These are phyloP conservation scores for Platysternon megacephalum DNA, from an alignment of 2,113 vertebrate genomes.

Conservation along the genomic window DNA sequence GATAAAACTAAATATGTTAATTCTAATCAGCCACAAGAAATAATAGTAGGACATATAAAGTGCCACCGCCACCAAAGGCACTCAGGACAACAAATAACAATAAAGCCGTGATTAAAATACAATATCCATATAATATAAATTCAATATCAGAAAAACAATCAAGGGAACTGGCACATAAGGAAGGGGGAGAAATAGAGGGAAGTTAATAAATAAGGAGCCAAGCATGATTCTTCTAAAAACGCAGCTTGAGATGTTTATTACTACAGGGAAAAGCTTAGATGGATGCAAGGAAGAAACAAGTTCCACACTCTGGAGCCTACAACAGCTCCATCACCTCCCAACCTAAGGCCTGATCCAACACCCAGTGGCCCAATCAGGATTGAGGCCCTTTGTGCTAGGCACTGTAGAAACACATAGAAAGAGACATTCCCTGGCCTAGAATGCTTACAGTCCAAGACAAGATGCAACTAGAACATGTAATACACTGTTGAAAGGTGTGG, in stretches of 20 bases:
- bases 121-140: background rate
- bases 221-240: background rate
- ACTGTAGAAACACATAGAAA: background rate
- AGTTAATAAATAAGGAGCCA: background rate
- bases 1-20: background rate
- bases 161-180: background rate
- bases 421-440: background rate
- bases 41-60: background rate
- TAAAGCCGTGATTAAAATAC: background rate
- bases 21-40: background rate
- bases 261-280: background rate
- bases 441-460: background rate
- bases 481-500: rapidly evolving
- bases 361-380: background rate
- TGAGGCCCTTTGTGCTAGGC: background rate
- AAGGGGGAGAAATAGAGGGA: background rate
- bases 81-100: background rate
- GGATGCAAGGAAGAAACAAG: background rate
- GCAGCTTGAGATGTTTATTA: background rate
- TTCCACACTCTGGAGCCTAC: background rate
- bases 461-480: background rate
- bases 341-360: background rate
- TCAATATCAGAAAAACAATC: background rate
- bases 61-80: background rate
- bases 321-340: background rate